Evolutionary conservation across 2,888 invertebrate species (phyloP).

Genomic region (Argyresthia albistria): DNA sequence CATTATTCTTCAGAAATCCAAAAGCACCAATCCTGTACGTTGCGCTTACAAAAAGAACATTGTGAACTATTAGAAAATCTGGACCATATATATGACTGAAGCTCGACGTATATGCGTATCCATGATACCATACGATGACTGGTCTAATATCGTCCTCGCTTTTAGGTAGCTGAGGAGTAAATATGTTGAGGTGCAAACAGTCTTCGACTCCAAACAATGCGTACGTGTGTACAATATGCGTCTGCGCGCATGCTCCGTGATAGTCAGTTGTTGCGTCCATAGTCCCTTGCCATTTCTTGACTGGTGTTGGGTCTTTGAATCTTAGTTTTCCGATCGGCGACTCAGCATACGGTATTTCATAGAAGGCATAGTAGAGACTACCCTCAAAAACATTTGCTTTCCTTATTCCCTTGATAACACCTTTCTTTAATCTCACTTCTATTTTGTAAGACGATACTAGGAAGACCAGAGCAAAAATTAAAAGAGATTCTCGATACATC

Average conservation of each 20-base stretch:
- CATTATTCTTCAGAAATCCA: constrained; percentile 50
- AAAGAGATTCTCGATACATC: too few species aligned
- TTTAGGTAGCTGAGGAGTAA: constrained; percentile 61
- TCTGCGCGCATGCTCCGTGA: constrained; percentile 74
- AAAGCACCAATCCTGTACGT: constrained; percentile 54
- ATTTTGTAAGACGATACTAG: constrained; percentile 14
- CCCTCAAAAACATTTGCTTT: constrained; percentile 34
- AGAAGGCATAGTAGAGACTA: constrained; percentile 43
- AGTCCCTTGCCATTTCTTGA: constrained; percentile 55
- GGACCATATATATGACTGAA: constrained; percentile 57
- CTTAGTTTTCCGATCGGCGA: constrained; percentile 40
- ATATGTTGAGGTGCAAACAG: constrained; percentile 80
- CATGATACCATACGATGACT: constrained; percentile 57
- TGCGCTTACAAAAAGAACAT: constrained; percentile 41
- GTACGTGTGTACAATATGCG: constrained; percentile 53
- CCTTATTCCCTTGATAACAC: constrained; percentile 33
- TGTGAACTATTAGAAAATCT: constrained; percentile 55
- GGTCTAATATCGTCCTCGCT: constrained; percentile 19
- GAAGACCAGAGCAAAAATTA: too few species aligned
- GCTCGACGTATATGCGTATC: constrained; percentile 52
- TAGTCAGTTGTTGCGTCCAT: constrained; percentile 70
- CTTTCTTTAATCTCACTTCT: constrained; percentile 39
- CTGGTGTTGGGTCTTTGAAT: constrained; percentile 45
- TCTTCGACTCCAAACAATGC: constrained; percentile 64
- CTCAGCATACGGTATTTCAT: constrained; percentile 52